A percentile compares a stretch with the other conserved stretches of the same genome.
Evolutionary conservation across 2,113 vertebrate species (phyloP).

Genomic region (Mungos mungo): DNA sequence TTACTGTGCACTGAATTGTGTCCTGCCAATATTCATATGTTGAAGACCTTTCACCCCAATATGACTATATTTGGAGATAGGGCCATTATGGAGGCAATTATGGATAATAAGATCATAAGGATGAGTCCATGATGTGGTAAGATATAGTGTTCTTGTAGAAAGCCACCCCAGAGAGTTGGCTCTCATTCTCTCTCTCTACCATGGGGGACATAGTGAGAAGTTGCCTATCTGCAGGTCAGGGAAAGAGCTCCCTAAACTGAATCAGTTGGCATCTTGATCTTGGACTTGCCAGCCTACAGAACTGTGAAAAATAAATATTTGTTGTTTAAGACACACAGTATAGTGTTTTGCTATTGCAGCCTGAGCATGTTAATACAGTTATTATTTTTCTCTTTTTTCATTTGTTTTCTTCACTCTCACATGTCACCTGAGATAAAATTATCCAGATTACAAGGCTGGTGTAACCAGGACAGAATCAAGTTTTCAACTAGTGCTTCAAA

Average conservation of each 20-base stretch:
- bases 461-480: not conserved
- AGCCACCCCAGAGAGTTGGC: not conserved
- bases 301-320: not conserved
- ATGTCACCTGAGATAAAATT: not conserved
- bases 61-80: not conserved
- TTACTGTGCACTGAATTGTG: not conserved
- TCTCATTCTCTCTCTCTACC: not conserved
- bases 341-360: not conserved
- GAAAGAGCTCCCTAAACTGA: not conserved
- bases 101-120: not conserved
- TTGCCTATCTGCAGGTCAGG: not conserved
- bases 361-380: not conserved
- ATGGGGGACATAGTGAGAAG: not conserved
- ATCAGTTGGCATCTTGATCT: not conserved
- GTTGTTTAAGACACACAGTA: not conserved
- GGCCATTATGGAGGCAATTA: not conserved
- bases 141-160: not conserved
- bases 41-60: not conserved
- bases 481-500: not conserved
- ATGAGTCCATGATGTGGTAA: not conserved
- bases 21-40: not conserved
- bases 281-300: not conserved
- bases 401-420: not conserved
- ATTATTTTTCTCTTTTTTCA: not conserved
- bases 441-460: not conserved